These are phyloP conservation scores for Aphaenogaster rudis DNA, from an alignment of 1,140 invertebrate species.

Conservation along the genomic window DNA sequence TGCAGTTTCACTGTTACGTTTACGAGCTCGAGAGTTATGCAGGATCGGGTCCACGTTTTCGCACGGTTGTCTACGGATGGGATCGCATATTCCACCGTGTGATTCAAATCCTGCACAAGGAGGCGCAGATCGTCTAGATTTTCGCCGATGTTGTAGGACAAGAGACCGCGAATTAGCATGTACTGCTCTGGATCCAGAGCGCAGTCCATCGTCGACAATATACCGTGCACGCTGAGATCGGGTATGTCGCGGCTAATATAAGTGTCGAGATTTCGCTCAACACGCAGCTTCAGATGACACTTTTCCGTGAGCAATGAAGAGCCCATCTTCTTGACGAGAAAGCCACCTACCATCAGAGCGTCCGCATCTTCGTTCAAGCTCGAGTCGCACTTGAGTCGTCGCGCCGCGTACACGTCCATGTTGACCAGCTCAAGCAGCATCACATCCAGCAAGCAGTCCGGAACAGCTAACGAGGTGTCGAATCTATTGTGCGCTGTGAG, in stretches of 20 bases:
- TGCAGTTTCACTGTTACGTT: constrained; percentile 94
- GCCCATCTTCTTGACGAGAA: constrained; percentile 87
- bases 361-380: constrained; percentile 70
- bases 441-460: constrained; percentile 90
- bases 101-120: constrained; percentile 80
- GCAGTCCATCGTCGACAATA: constrained; percentile 94
- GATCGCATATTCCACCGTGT: constrained; percentile 72
- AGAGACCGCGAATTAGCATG: constrained; percentile 94
- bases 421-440: constrained; percentile 93
- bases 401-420: constrained; percentile 93
- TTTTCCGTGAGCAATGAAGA: constrained; percentile 92
- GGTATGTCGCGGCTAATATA: constrained; percentile 91
- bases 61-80: constrained; percentile 62
- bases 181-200: constrained; percentile 95
- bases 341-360: constrained; percentile 86
- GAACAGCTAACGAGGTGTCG: constrained; percentile 88
- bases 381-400: constrained; percentile 80
- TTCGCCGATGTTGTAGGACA: constrained; percentile 97
- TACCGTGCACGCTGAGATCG: constrained; percentile 95
- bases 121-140: constrained; percentile 90
- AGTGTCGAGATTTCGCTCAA: constrained; percentile 95
- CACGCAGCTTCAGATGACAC: constrained; percentile 92
- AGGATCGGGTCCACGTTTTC: constrained; percentile 91
- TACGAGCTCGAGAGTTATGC: constrained; percentile 94
- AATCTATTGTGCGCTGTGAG: constrained; percentile 93